Base-by-base conservation (phyloP, 2,888 invertebrate species). In the Dusona sp. region DNA sequence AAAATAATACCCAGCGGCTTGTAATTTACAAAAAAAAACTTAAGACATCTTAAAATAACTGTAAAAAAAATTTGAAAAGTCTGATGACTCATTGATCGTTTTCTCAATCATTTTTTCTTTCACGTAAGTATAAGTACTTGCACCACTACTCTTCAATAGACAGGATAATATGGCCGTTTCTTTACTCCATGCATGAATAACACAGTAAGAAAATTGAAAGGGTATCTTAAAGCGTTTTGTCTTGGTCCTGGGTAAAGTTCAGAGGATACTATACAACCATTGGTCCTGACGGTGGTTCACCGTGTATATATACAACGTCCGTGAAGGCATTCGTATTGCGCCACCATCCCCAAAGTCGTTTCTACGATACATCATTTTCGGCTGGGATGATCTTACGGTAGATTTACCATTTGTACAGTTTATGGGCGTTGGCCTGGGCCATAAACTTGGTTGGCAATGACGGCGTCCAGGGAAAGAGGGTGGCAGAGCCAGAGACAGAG, bases 351-450 rank as follows among this genome's bases (percentile, higher is more conserved):
- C 87, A 67, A 85, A 80, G 88, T 87, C 84, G 84, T 88, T 92
- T 90, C 91, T 91, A 92, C 93, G 92, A 94, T 94, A 94, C 93
- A 94, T 94, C 94, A 94, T 94, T 94, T 94, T 94, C 94, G 94
- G 94, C 93, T 94, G 94, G 94, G 92, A 93, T 94, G 93, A 93
- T 93, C 93, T 94, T 92, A 93, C 94, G 94, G 92, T 94, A 94
- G 94, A 94, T 94, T 94, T 94, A 94, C 93, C 94, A 94, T 94
- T 94, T 92, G 93, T 92, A 93, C 93, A 94, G 94, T 94, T 94
- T 94, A 94, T 94, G 94, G 93, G 91, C 93, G 93, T 91, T 92
- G 93, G 93, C 93, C 93, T 93, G 92, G 91, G 92, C 93, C 93
- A 94, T 94, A 94, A 94, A 94, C 94, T 94, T 94, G 92, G 90